Base-by-base conservation (phyloP, 2,797 vertebrate genomes). In the Sebastes minor region DNA sequence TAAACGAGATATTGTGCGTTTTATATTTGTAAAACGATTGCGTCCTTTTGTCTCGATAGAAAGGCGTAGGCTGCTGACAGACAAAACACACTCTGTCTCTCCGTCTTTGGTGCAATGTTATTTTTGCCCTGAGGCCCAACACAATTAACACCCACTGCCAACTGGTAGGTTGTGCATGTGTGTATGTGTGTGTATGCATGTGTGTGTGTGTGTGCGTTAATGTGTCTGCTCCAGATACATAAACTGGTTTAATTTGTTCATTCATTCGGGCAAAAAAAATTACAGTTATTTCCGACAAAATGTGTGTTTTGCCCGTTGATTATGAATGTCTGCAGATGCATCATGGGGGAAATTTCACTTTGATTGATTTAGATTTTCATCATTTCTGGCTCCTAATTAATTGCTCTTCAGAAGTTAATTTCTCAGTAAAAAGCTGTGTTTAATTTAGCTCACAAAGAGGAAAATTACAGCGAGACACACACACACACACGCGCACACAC, bases 81-180 rank as follows among this genome's bases (percentile, higher is more conserved):
- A 87, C 71, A 65, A 38, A 89, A 85, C 74, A 80, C 74, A 83
- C 46, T 52, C 71, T 55, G 23, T 84, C 83, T 82, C 71, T 81
- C 67, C 71, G 74, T 89, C 84, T 91, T 87, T 88, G 86, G 81
- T 80, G 88, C 84, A 82, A 83, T 93, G 90, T 92, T 92, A 85
- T 91, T 91, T 92, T 90, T 89, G 84, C 93, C 93, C 93, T 71
- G 76, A 89, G 91, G 94, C 92, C 91, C 93, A 88, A 87, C 83
- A 89, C 94, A 94, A 94, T 95, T 95, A 95, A 91, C 94, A 93
- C 91, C 89, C 86, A 86, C 84, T 89, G 92, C 86, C 87, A 91
- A 90, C 84, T 91, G 82, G 66, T 86, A 78, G 71, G 38, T 9
- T 71, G 28, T 77, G 28, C 74, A 56, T 42, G 73, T 22, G 23